These are phyloP conservation scores for Phrixothrix hirtus DNA, from an alignment of 2,888 invertebrate species.

Conservation along the genomic window DNA sequence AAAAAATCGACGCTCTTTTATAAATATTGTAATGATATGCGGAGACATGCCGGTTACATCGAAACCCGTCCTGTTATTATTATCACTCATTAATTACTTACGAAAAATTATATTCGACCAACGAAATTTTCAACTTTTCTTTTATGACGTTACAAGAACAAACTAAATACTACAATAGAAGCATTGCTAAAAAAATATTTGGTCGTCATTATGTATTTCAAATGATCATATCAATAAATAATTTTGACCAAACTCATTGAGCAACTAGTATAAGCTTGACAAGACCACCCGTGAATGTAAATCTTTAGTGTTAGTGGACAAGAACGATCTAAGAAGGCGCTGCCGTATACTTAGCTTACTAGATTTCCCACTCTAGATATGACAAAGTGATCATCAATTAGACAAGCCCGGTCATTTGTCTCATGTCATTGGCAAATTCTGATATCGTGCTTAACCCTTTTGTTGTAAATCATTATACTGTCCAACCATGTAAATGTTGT, in stretches of 20 bases:
- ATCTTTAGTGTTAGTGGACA: slow-evolving; percentile 6
- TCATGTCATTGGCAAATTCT: slow-evolving; percentile 51
- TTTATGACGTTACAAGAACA: too few relatives aligned
- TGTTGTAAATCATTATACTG: slow-evolving; percentile 26
- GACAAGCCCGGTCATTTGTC: slow-evolving; percentile 52
- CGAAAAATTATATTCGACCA: slow-evolving; percentile 18
- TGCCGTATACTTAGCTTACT: slow-evolving; percentile 31
- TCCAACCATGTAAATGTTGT: slow-evolving; percentile 22
- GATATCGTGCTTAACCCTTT: slow-evolving; percentile 42
- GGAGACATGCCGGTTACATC: slow-evolving; percentile 18
- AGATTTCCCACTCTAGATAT: slow-evolving; percentile 53
- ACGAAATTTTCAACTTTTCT: slow-evolving; percentile 2
- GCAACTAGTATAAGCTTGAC: slow-evolving; percentile 20
- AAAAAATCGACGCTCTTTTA: slow-evolving; percentile 12
- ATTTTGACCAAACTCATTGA: slow-evolving; percentile 5
- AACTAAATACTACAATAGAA: too few relatives aligned
- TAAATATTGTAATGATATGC: slow-evolving; percentile 18
- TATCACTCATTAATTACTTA: slow-evolving; percentile 19
- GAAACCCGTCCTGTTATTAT: slow-evolving; percentile 18
- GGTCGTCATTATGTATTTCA: too few relatives aligned
- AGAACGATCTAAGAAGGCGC: slow-evolving; percentile 22
- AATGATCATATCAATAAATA: too few relatives aligned
- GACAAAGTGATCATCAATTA: slow-evolving; percentile 54
- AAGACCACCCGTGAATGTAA: slow-evolving; percentile 7
- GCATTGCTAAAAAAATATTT: too few relatives aligned